These are phyloP conservation scores for Myotis vivesi DNA, from an alignment of 2,797 vertebrate genomes.

Conservation along the genomic window DNA sequence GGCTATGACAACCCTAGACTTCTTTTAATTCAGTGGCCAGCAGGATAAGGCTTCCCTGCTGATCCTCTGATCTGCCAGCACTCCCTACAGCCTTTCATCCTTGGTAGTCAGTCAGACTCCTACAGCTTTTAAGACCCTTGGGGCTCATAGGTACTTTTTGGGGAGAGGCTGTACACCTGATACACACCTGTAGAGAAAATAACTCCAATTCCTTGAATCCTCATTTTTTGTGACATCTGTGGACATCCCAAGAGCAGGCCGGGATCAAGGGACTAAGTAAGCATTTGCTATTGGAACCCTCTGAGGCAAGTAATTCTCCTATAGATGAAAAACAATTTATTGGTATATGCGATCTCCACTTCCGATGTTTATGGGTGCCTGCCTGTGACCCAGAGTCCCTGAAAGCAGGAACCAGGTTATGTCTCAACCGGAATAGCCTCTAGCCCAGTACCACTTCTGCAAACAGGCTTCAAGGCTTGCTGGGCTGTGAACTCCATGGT, in stretches of 20 bases:
- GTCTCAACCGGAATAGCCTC: not conserved
- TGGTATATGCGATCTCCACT: not conserved
- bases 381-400: not conserved
- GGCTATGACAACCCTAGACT: not conserved
- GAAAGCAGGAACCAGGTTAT: conserved; percentile 30
- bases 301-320: not conserved
- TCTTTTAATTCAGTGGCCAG: not conserved
- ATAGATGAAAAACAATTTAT: not conserved
- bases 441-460: not conserved
- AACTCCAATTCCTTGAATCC: not conserved
- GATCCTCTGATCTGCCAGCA: not conserved
- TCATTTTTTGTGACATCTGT: not conserved
- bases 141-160: not conserved
- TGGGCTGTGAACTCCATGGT: not conserved
- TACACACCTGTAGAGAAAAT: conserved; percentile 7
- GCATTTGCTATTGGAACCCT: not conserved
- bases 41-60: not conserved
- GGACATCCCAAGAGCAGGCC: not conserved
- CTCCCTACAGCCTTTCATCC: conserved; percentile 19
- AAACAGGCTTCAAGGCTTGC: not conserved
- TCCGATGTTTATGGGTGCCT: not conserved
- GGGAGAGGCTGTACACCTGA: not conserved
- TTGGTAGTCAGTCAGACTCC: not conserved
- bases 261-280: not conserved
- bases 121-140: not conserved